A percentile compares a stretch with the other conserved stretches of the same genome.
These are phyloP conservation scores for Terrapene triunguis DNA, from an alignment of 2,113 vertebrate genomes.

Conservation along the genomic window DNA sequence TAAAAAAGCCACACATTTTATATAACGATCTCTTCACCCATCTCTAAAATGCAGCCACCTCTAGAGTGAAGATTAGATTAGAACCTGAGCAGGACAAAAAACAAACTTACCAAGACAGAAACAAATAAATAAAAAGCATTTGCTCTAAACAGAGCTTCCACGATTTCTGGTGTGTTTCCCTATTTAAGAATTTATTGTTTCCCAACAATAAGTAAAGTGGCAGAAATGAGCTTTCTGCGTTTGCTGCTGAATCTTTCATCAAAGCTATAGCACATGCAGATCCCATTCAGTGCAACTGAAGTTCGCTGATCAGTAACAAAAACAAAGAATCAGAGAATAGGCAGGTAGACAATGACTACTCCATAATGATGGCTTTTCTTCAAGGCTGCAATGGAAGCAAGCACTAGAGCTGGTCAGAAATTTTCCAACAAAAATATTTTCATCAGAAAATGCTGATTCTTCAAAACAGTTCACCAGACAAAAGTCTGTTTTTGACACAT, in stretches of 20 bases:
- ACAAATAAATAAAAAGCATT: not conserved
- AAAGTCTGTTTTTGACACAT: too few relatives aligned
- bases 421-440: not conserved
- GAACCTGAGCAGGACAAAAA: not conserved
- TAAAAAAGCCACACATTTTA: not conserved
- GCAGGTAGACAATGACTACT: not conserved
- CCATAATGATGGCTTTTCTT: not conserved
- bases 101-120: not conserved
- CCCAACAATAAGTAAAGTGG: not conserved
- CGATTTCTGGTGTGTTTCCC: not conserved
- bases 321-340: not conserved
- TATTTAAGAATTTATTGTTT: not conserved
- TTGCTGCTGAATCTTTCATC: not conserved
- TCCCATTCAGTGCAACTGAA: not conserved
- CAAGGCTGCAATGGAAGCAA: not conserved
- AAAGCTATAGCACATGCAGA: not conserved
- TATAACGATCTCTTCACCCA: not conserved
- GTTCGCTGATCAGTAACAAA: accelerated
- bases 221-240: not conserved
- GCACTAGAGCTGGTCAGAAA: not conserved
- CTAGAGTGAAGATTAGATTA: not conserved
- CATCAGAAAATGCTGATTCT: not conserved
- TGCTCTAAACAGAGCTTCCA: not conserved
- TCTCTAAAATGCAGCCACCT: not conserved
- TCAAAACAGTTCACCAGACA: too few relatives aligned